Percentiles rank a stretch among this genome's conserved stretches.
Conservation (phyloP, 2,797 vertebrate genomes). For the Aplochiton taeniatus region DNA sequence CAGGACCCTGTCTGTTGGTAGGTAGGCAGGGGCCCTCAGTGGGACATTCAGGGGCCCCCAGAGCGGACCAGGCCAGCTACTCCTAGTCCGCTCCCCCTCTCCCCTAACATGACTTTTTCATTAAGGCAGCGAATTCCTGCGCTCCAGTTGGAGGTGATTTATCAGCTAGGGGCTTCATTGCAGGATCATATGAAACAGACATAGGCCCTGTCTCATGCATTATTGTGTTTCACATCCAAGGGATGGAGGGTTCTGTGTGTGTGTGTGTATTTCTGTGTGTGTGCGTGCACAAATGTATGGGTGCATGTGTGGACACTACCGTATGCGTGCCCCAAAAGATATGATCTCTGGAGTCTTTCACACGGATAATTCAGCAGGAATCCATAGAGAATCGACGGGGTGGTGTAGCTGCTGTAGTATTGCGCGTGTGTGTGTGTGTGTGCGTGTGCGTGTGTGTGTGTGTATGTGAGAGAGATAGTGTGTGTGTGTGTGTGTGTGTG, state of each 20-base stretch:
- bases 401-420: background rate
- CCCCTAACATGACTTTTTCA: constrained; percentile 86
- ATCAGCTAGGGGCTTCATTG: constrained; percentile 78
- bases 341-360: constrained; percentile 55
- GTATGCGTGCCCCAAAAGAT: constrained; percentile 50
- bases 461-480: constrained; percentile 5
- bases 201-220: constrained; percentile 67
- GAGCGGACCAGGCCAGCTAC: constrained; percentile 46
- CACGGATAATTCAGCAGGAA: constrained; percentile 56
- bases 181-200: constrained; percentile 83
- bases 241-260: constrained; percentile 30
- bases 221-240: constrained; percentile 74
- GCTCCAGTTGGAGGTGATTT: constrained; percentile 83
- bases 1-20: constrained; percentile 56
- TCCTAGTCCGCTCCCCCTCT: constrained; percentile 47
- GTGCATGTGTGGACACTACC: constrained; percentile 6
- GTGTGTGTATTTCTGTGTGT: constrained; percentile 41
- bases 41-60: constrained; percentile 60
- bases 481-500: constrained; percentile 28
- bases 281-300: constrained; percentile 32
- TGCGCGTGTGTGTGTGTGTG: constrained; percentile 28
- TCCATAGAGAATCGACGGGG: constrained; percentile 37
- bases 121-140: constrained; percentile 87
- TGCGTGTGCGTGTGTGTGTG: constrained; percentile 15
- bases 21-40: constrained; percentile 49